These are phyloP conservation scores for Hololepta plana DNA, from an alignment of 2,888 invertebrate genomes.

Conservation along the genomic window DNA sequence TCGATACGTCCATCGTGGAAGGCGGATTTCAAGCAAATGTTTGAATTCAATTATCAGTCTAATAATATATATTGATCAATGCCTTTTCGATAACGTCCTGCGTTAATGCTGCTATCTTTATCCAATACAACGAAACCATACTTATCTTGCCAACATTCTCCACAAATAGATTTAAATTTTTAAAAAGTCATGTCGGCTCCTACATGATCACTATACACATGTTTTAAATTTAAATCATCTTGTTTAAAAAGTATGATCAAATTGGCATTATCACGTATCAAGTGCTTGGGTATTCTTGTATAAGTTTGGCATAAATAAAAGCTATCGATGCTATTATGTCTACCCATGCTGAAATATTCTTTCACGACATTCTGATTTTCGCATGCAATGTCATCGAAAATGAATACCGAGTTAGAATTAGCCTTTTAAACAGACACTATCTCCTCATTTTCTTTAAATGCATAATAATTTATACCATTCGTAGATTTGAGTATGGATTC, in stretches of 20 bases:
- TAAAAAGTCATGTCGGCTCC: slow-evolving; percentile 7
- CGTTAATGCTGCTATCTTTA: slow-evolving; percentile 12
- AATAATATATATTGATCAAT: no score
- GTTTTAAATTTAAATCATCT: slow-evolving; percentile 16
- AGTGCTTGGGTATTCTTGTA: slow-evolving; percentile 17
- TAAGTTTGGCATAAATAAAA: slow-evolving; percentile 17
- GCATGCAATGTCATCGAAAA: slow-evolving; percentile 19
- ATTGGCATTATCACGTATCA: slow-evolving; percentile 18
- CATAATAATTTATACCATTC: slow-evolving; percentile 10
- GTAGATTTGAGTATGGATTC: slow-evolving; percentile 9
- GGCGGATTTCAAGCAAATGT: no score
- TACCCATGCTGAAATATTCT: slow-evolving; percentile 15
- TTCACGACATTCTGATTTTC: slow-evolving; percentile 14
- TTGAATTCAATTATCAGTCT: no score
- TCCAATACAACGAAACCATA: slow-evolving; percentile 7
- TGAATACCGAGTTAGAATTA: slow-evolving; percentile 15
- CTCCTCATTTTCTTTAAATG: slow-evolving; percentile 5
- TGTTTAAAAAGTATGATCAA: slow-evolving; percentile 16
- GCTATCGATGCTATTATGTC: slow-evolving; percentile 15
- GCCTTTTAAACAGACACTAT: slow-evolving; percentile 8
- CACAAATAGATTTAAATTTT: slow-evolving; percentile 7
- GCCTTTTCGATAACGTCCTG: no score
- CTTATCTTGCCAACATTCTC: slow-evolving; percentile 6
- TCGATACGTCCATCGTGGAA: no score
- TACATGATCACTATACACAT: slow-evolving; percentile 9